Base-by-base conservation (phyloP, 2,113 vertebrate genomes). In the Chunga burmeisteri region DNA sequence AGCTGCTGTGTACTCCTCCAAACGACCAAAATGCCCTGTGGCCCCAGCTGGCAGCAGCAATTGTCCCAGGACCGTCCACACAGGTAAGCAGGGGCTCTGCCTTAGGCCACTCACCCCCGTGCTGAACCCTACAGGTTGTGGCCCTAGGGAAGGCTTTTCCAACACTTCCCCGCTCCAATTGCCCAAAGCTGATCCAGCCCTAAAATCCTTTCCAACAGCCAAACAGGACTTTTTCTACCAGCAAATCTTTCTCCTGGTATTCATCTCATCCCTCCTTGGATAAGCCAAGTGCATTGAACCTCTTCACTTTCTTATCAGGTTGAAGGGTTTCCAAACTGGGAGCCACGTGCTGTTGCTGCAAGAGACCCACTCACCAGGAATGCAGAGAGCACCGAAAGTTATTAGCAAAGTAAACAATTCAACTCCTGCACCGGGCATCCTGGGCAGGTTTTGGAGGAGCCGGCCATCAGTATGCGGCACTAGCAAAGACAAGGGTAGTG, bases 91-190 rank as follows among this genome's bases (percentile, higher is more conserved):
- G 15, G 29, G 17, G 38, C 58, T 56, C 25, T 65, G 49, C 46
- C 61, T 66, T 18, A n/a, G 32, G 78, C 27, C 42, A 34, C 16
- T 32, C 30, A 40, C 17, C 4, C 18, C 50, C 13, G 11, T 63
- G 34, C 62, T 77, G 79, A 68, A 6, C 2, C 13, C 17, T n/a
- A 22, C 0, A 1, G 7, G 8, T 0, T 38, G 20, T 8, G 17
- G 13, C 32, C 17, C 55, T 13, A 2, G 16, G 34, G 9, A 81
- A 68, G 53, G 38, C 38, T 93, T 50, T 87, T 87, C 65, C 61
- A 75, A 59, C 1, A 1, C 44, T 58, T 44, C 36, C n/a, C 44
- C 2, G 2, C 62, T 38, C 30, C 2, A 1, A 19, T 42, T 21
- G 75, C 34, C 23, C 56, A 79, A 63, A 84, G 38, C 2, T 25